These are phyloP conservation scores for Cantharis lateralis DNA, from an alignment of 2,888 invertebrate genomes.

Conservation along the genomic window DNA sequence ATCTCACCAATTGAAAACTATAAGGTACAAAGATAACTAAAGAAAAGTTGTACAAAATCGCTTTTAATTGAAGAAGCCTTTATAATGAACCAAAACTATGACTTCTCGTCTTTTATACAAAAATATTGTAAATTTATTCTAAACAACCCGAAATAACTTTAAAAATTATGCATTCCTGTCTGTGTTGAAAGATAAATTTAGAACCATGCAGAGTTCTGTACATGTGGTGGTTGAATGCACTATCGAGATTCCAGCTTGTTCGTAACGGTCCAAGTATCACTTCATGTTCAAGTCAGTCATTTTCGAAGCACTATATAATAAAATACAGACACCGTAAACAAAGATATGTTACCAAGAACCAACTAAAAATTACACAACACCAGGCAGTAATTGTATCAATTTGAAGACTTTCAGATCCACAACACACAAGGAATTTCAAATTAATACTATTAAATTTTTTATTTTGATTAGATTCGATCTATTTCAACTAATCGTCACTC, in stretches of 20 bases:
- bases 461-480: background rate
- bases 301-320: background rate
- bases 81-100: background rate
- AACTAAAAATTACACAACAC: background rate
- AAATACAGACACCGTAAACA: background rate
- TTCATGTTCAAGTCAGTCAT: background rate
- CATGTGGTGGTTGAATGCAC: background rate
- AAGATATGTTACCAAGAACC: background rate
- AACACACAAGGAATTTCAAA: background rate
- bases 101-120: background rate
- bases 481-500: background rate
- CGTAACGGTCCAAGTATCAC: background rate
- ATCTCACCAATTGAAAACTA: no score
- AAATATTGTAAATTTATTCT: background rate
- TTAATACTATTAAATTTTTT: background rate
- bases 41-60: background rate
- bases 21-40: background rate
- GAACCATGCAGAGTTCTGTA: background rate
- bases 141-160: background rate
- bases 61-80: background rate
- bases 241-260: no score
- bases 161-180: background rate
- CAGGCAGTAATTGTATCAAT: background rate
- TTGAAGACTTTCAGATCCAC: background rate
- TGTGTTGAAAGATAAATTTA: background rate